A percentile compares a stretch with the other conserved stretches of the same genome.
These are phyloP conservation scores for Cladorhizidae sp. DNA, from an alignment of 37 sponge, comb jelly and placozoan genomes.

Conservation along the genomic window DNA sequence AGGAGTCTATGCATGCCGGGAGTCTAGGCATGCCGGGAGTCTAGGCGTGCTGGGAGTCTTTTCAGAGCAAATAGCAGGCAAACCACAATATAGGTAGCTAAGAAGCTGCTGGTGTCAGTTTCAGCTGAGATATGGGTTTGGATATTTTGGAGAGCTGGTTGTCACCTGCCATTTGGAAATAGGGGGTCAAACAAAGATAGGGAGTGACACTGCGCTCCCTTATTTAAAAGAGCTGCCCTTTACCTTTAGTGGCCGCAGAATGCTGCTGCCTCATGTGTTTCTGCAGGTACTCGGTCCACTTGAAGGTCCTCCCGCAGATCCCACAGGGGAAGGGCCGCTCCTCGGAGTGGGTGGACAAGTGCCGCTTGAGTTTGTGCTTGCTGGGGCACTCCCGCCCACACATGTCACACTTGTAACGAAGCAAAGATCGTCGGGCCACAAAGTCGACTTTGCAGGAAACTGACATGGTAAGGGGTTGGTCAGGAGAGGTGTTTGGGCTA, in stretches of 20 bases:
- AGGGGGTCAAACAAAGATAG: too few species aligned
- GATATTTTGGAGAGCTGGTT: too few species aligned
- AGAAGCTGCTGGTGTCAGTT: too few species aligned
- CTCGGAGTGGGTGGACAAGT: constrained; percentile 68
- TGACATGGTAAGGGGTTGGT: not conserved
- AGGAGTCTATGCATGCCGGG: too few species aligned
- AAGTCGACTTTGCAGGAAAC: constrained; percentile 25
- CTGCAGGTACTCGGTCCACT: constrained; percentile 70
- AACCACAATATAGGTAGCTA: too few species aligned
- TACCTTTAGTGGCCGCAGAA: not conserved
- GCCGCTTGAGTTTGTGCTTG: constrained; percentile 69
- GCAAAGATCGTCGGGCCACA: constrained; percentile 23
- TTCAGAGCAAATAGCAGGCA: too few species aligned
- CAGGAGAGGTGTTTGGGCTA: too few species aligned
- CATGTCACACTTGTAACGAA: constrained; percentile 46
- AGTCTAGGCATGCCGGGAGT: too few species aligned
- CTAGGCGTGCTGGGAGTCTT: too few species aligned
- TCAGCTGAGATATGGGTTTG: too few species aligned
- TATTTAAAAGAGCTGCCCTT: not conserved
- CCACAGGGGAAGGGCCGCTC: constrained; percentile 63
- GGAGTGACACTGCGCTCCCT: too few species aligned
- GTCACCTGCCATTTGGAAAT: too few species aligned
- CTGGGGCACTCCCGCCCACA: constrained; percentile 72
- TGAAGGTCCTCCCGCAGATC: constrained; percentile 65
- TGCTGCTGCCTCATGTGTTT: constrained; percentile 78